These are phyloP conservation scores for Motacilla alba DNA, from an alignment of 2,113 vertebrate species.

Conservation along the genomic window DNA sequence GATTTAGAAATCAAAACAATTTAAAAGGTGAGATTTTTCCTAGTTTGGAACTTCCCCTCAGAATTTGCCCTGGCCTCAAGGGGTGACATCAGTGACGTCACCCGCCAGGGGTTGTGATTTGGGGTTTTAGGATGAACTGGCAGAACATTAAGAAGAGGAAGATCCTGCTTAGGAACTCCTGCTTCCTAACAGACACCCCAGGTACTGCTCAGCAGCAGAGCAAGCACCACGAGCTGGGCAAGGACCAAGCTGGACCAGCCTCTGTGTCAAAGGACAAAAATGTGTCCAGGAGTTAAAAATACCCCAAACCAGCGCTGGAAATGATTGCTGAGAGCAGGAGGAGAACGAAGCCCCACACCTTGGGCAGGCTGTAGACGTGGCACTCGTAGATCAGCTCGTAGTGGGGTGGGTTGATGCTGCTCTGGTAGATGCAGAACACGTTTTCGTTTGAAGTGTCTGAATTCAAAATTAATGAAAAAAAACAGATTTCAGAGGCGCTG, in stretches of 20 bases:
- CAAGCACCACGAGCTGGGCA: fast-evolving
- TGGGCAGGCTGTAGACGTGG: slow-evolving; percentile 89
- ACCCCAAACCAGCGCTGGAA: fast-evolving
- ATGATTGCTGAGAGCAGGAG: not conserved
- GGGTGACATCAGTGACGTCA: not conserved
- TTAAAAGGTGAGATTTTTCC: not conserved
- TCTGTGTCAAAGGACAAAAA: not conserved
- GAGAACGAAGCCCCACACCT: slow-evolving; percentile 66
- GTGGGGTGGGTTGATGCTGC: slow-evolving; percentile 89
- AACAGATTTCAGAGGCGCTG: not conserved
- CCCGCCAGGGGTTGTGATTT: too few relatives aligned
- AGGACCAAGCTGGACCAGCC: not conserved
- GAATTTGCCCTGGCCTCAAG: fast-evolving
- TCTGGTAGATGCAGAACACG: slow-evolving; percentile 92
- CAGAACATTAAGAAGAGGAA: not conserved
- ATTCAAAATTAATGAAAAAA: not conserved
- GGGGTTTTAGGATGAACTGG: not conserved
- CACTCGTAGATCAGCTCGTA: slow-evolving; percentile 93
- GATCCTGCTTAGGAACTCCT: not conserved
- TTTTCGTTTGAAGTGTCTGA: slow-evolving; percentile 91
- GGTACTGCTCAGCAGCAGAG: not conserved
- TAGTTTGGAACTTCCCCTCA: fast-evolving
- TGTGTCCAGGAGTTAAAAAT: fast-evolving
- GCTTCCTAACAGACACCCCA: not conserved
- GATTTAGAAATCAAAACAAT: not conserved